Evolutionary conservation across 2,113 vertebrate genomes (phyloP).

Genomic region (Sebastes schlegelii): DNA sequence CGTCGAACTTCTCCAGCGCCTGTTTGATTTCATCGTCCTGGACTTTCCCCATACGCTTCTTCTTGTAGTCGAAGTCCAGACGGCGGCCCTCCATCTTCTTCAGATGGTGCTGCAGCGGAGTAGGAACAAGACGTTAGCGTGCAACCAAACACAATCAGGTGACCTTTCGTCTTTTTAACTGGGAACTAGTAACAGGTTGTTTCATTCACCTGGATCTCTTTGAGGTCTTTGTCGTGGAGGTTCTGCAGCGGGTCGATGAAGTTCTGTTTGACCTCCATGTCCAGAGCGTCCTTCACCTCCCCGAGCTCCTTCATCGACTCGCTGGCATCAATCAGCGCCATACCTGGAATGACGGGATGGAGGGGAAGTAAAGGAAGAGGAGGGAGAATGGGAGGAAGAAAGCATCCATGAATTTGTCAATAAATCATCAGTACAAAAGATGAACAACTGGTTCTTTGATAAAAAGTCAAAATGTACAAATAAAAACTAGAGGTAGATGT

Average conservation of each 20-base stretch:
- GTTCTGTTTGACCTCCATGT: constrained; percentile 99
- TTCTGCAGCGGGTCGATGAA: constrained; percentile 98
- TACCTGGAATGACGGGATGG: constrained; percentile 76
- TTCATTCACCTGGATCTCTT: constrained; percentile 93
- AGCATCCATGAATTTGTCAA: background rate
- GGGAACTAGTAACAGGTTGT: background rate
- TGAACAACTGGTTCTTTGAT: no score
- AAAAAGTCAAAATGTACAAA: no score
- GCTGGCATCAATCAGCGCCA: constrained; percentile 91
- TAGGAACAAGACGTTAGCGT: background rate
- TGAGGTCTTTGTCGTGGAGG: constrained; percentile 97
- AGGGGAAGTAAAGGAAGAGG: no score
- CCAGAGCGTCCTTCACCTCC: constrained; percentile 95
- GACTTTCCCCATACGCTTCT: constrained; percentile 94
- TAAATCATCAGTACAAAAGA: background rate
- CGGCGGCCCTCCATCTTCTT: constrained; percentile 97
- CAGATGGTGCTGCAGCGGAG: constrained; percentile 88
- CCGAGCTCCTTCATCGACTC: constrained; percentile 96
- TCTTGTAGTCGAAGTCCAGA: constrained; percentile 99
- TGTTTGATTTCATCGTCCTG: constrained; percentile 95
- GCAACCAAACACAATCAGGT: background rate
- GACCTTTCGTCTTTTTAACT: background rate
- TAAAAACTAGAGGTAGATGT: no score
- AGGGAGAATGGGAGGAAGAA: background rate
- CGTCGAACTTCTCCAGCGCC: constrained; percentile 97